Conservation (phyloP, 2,888 invertebrate genomes). For the Entomobrya proxima region DNA sequence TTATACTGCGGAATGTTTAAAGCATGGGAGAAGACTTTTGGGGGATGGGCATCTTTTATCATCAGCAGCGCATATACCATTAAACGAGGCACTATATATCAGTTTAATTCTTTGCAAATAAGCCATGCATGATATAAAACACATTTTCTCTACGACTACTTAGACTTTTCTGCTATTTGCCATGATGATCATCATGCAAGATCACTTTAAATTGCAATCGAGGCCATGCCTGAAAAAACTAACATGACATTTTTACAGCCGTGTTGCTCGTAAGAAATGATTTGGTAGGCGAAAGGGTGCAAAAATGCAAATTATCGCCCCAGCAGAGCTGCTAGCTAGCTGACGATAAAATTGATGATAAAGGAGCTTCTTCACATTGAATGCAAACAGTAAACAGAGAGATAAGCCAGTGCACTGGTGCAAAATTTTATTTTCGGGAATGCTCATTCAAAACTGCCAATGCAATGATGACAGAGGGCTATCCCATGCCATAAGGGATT, state of each 20-base stretch:
- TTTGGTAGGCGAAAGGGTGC: slow-evolving; percentile 43
- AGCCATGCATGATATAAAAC: too few relatives aligned
- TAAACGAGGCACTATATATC: not conserved
- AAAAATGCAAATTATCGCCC: slow-evolving; percentile 48
- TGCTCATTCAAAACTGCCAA: not conserved
- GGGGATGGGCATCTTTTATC: too few relatives aligned
- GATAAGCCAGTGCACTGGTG: too few relatives aligned
- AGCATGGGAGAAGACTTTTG: too few relatives aligned
- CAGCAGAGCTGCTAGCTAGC: not conserved
- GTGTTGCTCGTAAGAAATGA: not conserved
- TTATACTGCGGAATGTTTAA: slow-evolving; percentile 4
- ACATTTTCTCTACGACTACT: too few relatives aligned
- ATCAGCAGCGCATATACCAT: slow-evolving; percentile 31
- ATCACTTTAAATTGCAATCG: slow-evolving; percentile 56
- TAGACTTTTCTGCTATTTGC: too few relatives aligned
- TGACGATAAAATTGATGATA: slow-evolving; percentile 16
- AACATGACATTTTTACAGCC: slow-evolving; percentile 26
- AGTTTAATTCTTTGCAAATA: too few relatives aligned
- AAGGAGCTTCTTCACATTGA: not conserved
- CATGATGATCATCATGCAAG: not conserved
- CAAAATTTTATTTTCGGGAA: too few relatives aligned
- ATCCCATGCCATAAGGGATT: not conserved
- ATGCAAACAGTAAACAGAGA: too few relatives aligned
- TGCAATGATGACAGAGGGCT: not conserved
- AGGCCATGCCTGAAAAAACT: slow-evolving; percentile 47